Evolutionary conservation across 1,140 invertebrate species (phyloP).

Genomic region (Holcopasites calliopsidis): DNA sequence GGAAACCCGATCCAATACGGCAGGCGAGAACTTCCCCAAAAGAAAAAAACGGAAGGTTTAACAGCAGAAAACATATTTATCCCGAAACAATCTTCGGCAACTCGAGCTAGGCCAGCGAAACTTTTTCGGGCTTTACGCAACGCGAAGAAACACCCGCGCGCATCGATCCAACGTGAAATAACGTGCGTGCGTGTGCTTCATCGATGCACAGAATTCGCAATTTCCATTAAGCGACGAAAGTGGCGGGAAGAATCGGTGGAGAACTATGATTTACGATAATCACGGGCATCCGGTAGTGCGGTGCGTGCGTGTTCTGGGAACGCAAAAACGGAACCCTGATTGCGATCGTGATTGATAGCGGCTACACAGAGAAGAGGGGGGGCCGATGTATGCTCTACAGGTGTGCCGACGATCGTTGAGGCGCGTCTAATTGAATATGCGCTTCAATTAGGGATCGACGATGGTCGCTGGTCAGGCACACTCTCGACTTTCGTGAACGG

Average conservation of each 20-base stretch:
- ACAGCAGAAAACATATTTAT: neutral
- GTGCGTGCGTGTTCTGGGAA: neutral
- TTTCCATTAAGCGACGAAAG: slow-evolving; percentile 19
- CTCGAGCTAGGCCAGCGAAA: slow-evolving; percentile 4
- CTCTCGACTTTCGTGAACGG: neutral
- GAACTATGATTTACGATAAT: slow-evolving; percentile 36
- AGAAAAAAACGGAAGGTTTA: neutral
- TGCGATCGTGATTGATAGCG: slow-evolving; percentile 35
- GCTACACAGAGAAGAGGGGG: neutral
- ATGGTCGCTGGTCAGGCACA: slow-evolving; percentile 2
- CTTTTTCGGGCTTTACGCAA: too few relatives aligned
- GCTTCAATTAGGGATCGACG: slow-evolving; percentile 47
- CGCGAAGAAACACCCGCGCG: too few relatives aligned
- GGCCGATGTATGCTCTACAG: slow-evolving; percentile 22
- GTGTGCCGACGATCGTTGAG: slow-evolving; percentile 45
- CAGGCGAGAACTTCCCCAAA: neutral
- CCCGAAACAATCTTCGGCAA: neutral
- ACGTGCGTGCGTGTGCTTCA: neutral
- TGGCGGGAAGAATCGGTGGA: slow-evolving; percentile 5
- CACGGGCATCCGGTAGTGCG: neutral
- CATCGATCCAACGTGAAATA: neutral
- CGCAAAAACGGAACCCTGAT: slow-evolving; percentile 36
- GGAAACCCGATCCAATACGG: neutral
- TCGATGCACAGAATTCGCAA: neutral
- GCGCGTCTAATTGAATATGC: slow-evolving; percentile 51